These are phyloP conservation scores for Pipa parva DNA, from an alignment of 2,113 vertebrate species.

Conservation along the genomic window DNA sequence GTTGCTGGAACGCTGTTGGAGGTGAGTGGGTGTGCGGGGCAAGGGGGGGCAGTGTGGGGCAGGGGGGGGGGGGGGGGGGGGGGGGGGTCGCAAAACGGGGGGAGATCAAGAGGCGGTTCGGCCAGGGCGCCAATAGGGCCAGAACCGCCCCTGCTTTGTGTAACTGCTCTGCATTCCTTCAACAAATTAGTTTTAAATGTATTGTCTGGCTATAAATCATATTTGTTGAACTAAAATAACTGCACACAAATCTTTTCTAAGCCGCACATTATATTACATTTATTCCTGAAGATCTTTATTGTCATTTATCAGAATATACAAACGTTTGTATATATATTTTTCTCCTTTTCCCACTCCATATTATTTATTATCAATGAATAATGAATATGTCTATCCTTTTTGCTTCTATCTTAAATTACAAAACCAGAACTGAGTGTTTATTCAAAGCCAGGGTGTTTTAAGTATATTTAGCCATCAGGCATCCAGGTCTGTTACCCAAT, in stretches of 20 bases:
- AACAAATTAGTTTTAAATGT: conserved; percentile 19
- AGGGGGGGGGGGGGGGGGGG: too few relatives aligned
- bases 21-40: too few relatives aligned
- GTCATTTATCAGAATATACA: conserved; percentile 16
- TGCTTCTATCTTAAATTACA: conserved; percentile 7
- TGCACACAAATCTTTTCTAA: conserved; percentile 21
- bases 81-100: too few relatives aligned
- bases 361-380: neutral
- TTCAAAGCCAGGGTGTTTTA: conserved; percentile 7
- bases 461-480: conserved; percentile 3
- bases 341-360: neutral
- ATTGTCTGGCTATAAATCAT: neutral
- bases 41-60: too few relatives aligned
- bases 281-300: conserved; percentile 10
- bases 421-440: conserved; percentile 10
- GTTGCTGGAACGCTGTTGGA: too few relatives aligned
- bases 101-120: too few relatives aligned
- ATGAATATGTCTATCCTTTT: neutral
- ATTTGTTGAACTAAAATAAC: neutral
- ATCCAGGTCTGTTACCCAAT: neutral
- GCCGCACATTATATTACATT: neutral
- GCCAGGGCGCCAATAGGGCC: too few relatives aligned
- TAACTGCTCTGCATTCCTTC: too few relatives aligned
- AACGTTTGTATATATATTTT: too few relatives aligned
- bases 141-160: too few relatives aligned